Evolutionary conservation across 2,113 vertebrate genomes (phyloP), one percentile per base, ranked within the genome.

Genomic region (Glareola pratincola): DNA sequence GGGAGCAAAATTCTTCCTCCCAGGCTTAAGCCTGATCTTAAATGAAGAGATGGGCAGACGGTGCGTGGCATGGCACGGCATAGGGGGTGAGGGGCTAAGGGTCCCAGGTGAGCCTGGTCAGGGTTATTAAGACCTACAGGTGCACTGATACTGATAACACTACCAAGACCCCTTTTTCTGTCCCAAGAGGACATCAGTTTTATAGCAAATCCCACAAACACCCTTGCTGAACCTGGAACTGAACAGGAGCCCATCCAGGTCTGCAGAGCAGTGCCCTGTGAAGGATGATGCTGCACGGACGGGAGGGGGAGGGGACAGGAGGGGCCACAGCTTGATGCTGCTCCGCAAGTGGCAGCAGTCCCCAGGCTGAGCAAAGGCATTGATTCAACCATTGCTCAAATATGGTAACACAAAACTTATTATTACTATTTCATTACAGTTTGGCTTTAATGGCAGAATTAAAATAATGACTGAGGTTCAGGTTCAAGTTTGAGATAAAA

Each of bases 51-150:
- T 18, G 37, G 36, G 23, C 9, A 53, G 37, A 30, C 23, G 29
- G 13, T 7, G 8, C 2, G 0, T 22, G 36, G 48, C 26, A 34
- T 20, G 22, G 45, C 53, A 27, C 2, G 1, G 22, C 36, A 57
- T 43, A 27, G 1, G 1, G 11, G 30, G 51, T 36, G 59, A 2
- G 1, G 34, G 9, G 17, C 9, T 48, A 51, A 50, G 57, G 12
- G 22, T 59, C 60, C 36, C 32, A 34, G 14, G 34, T 37, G 62
- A 60, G 29, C 23, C 39, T 76, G 29, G 47, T 47, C 34, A 68
- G 22, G 34, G 53, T 29, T 76, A 8, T 62, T 32, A 36, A n/a
- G 26, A 50, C 21, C 22, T 34, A 5, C 47, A 23, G 39, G 47
- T 75, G 39, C 22, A n/a, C 54, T 68, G 62, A 20, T 39, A 76